Evolutionary conservation across 1,140 invertebrate genomes (phyloP).

Genomic region (Sesamia nonagrioides): DNA sequence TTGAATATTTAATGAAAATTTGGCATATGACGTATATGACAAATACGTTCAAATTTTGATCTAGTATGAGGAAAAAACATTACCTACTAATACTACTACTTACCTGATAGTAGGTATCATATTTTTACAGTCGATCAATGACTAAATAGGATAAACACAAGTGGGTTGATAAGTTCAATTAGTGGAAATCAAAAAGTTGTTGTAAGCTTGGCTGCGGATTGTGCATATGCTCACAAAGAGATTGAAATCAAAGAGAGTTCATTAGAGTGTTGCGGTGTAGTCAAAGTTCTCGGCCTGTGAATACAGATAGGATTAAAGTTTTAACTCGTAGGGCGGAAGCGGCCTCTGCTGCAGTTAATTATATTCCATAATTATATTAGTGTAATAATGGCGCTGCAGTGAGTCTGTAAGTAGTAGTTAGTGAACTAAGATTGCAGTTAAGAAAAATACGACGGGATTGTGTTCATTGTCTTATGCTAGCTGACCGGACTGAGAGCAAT

Average conservation of each 20-base stretch:
- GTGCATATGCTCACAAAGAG: constrained; percentile 45
- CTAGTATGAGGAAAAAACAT: not conserved
- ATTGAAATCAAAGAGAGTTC: constrained; percentile 58
- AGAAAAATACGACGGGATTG: not conserved
- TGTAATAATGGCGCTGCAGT: not conserved
- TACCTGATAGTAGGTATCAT: not conserved
- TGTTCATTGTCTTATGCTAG: not conserved
- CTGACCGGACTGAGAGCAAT: too few relatives aligned
- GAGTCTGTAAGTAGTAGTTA: not conserved
- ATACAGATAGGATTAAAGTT: constrained; percentile 60
- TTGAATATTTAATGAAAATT: not conserved
- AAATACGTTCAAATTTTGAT: too few relatives aligned
- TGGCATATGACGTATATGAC: too few relatives aligned
- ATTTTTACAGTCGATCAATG: not conserved
- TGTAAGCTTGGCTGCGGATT: constrained; percentile 35
- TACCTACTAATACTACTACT: not conserved
- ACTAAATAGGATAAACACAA: not conserved
- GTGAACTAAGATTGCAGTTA: not conserved
- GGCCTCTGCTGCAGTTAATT: constrained; percentile 32
- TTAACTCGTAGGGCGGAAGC: constrained; percentile 38
- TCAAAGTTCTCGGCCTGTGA: constrained; percentile 47
- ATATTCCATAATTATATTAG: constrained; percentile 25
- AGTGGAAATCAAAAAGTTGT: not conserved
- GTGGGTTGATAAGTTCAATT: not conserved
- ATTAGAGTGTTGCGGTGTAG: constrained; percentile 52